These are phyloP conservation scores for Synanthedon andrenaeformis DNA, from an alignment of 2,888 invertebrate genomes.

Conservation along the genomic window DNA sequence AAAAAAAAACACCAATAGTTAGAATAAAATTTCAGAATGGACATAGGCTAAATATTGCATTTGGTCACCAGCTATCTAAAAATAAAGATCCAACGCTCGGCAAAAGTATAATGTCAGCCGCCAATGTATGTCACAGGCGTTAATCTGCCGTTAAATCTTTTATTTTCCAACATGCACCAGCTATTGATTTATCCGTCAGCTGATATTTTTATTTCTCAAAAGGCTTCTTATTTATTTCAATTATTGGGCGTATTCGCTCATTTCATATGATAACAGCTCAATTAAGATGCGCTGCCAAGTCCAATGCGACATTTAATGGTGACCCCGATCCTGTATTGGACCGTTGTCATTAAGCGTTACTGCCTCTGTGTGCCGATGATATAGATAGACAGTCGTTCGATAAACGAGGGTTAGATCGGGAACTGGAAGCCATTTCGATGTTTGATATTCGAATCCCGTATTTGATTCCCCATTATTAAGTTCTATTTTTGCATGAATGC, in stretches of 20 bases:
- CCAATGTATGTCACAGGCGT: too few relatives aligned
- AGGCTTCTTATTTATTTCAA: background rate
- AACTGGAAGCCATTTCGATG: constrained; percentile 18
- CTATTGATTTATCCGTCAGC: too few relatives aligned
- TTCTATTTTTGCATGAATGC: constrained; percentile 22
- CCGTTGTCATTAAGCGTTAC: constrained; percentile 54
- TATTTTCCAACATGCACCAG: too few relatives aligned
- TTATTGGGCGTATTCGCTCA: constrained; percentile 4
- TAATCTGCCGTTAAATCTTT: too few relatives aligned
- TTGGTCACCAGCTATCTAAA: too few relatives aligned
- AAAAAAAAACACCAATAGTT: too few relatives aligned
- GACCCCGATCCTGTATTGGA: constrained; percentile 58
- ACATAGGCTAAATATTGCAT: too few relatives aligned
- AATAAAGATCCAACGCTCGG: too few relatives aligned
- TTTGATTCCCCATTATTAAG: constrained; percentile 17
- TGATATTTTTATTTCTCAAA: too few relatives aligned
- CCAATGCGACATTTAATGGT: constrained; percentile 49
- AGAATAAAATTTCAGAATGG: too few relatives aligned
- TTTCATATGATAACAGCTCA: constrained; percentile 37
- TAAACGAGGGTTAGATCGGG: constrained; percentile 45
- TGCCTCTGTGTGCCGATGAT: constrained; percentile 37
- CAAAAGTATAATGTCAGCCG: too few relatives aligned
- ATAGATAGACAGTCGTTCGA: constrained; percentile 38
- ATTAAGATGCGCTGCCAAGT: constrained; percentile 50
- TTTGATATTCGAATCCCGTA: constrained; percentile 21